phyloP scores from a whole-genome alignment of 2,888 invertebrate species.

The Pseudococcus longispinus region DNA sequence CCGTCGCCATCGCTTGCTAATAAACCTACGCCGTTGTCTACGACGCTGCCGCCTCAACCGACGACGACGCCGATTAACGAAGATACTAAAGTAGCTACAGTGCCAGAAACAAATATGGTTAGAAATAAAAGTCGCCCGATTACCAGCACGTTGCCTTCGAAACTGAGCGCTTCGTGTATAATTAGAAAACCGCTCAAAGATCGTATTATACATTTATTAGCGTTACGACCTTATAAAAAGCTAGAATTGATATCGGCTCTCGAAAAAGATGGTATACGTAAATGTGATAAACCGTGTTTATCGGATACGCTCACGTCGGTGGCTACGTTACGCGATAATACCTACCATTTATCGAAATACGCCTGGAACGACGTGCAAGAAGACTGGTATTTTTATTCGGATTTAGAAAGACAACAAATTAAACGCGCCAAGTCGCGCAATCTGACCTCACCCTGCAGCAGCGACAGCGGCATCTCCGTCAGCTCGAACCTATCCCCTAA shows the following conservation, averaged over 20 bases:
- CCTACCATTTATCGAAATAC: conserved; percentile 84
- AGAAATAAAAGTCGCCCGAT: conserved; percentile 26
- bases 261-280: conserved; percentile 84
- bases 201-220: conserved; percentile 91
- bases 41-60: background rate
- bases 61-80: background rate
- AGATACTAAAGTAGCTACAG: background rate
- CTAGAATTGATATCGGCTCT: conserved; percentile 85
- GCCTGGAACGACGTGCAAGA: conserved; percentile 93
- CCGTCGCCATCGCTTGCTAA: background rate
- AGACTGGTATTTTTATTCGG: conserved; percentile 93
- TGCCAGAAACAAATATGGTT: conserved; percentile 40
- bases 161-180: background rate
- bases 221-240: conserved; percentile 91
- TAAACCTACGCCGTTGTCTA: background rate
- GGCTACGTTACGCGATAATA: conserved; percentile 84
- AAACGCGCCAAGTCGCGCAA: conserved; percentile 70
- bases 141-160: conserved; percentile 38
- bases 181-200: conserved; percentile 57
- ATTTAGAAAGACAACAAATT: conserved; percentile 85
- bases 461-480: conserved; percentile 76
- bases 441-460: conserved; percentile 61
- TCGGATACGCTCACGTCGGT: conserved; percentile 72
- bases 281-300: conserved; percentile 79
- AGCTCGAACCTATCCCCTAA: conserved; percentile 81